phyloP scores from a whole-genome alignment of 2,797 vertebrate species.

The Bufotes viridis region DNA sequence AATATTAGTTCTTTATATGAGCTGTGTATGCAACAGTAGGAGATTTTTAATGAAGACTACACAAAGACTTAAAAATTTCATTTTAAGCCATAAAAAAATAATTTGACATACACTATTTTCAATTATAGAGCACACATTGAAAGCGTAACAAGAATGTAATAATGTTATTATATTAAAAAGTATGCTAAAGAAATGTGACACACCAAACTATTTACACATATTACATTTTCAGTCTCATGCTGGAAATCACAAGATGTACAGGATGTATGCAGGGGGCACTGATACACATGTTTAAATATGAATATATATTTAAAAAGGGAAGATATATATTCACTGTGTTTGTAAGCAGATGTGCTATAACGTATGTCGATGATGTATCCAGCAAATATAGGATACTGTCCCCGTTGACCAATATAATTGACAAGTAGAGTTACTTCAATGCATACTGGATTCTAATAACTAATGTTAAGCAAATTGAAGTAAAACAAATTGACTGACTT shows the following conservation, averaged over 20 bases:
- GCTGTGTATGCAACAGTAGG: too few species aligned
- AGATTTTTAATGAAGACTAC: too few species aligned
- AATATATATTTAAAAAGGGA: background rate
- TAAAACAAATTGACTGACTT: too few species aligned
- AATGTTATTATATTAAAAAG: too few species aligned
- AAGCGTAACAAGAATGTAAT: too few species aligned
- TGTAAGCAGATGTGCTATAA: background rate
- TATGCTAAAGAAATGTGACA: too few species aligned
- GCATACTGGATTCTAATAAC: background rate
- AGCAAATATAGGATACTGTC: background rate
- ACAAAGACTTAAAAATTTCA: too few species aligned
- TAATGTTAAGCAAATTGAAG: too few species aligned
- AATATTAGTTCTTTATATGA: too few species aligned
- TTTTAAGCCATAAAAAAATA: too few species aligned
- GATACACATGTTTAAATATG: background rate
- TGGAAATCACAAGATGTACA: background rate
- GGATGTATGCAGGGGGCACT: background rate
- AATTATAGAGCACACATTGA: too few species aligned
- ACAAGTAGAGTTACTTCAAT: constrained; percentile 14
- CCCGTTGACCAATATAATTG: constrained; percentile 9
- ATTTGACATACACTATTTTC: too few species aligned
- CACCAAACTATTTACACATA: background rate
- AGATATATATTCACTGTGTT: background rate
- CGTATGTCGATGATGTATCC: background rate
- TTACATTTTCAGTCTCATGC: background rate